Evolutionary conservation across 2,888 invertebrate species (phyloP).

Genomic region (Noctua pronuba): DNA sequence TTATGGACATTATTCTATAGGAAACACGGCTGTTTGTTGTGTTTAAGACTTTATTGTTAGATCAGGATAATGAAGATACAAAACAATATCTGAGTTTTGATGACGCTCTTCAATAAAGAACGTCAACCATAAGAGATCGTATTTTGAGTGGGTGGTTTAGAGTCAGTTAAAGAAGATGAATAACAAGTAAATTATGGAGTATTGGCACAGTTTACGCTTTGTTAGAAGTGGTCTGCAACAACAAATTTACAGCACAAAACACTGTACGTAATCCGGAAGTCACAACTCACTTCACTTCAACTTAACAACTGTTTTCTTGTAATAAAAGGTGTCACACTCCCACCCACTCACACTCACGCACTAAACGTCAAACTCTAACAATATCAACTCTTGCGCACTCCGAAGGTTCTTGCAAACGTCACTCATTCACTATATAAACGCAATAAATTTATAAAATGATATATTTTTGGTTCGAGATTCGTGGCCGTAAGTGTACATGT

Average conservation of each 20-base stretch:
- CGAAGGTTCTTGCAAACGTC: constrained; percentile 73
- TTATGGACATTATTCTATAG: constrained; percentile 43
- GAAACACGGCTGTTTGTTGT: constrained; percentile 29
- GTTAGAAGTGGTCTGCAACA: constrained; percentile 44
- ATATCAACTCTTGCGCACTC: constrained; percentile 45
- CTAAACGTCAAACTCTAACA: constrained; percentile 58
- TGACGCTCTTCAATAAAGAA: neutral
- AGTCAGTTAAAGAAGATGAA: neutral
- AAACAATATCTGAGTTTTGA: neutral
- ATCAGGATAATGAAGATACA: neutral
- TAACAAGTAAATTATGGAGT: neutral
- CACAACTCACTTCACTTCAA: constrained; percentile 66
- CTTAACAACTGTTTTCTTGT: constrained; percentile 59
- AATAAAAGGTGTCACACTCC: constrained; percentile 60
- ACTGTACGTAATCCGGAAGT: constrained; percentile 59
- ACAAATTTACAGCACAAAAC: constrained; percentile 44
- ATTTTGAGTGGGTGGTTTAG: neutral
- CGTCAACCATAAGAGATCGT: neutral
- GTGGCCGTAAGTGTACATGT: constrained; percentile 75
- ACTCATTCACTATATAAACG: constrained; percentile 67
- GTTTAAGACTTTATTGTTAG: neutral
- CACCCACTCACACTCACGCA: constrained; percentile 50
- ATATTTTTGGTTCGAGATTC: constrained; percentile 71
- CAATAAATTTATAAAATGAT: constrained; percentile 75
- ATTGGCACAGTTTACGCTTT: constrained; percentile 47